These are phyloP conservation scores for Kryptopterus vitreolus DNA, from an alignment of 2,797 vertebrate species.

Conservation along the genomic window DNA sequence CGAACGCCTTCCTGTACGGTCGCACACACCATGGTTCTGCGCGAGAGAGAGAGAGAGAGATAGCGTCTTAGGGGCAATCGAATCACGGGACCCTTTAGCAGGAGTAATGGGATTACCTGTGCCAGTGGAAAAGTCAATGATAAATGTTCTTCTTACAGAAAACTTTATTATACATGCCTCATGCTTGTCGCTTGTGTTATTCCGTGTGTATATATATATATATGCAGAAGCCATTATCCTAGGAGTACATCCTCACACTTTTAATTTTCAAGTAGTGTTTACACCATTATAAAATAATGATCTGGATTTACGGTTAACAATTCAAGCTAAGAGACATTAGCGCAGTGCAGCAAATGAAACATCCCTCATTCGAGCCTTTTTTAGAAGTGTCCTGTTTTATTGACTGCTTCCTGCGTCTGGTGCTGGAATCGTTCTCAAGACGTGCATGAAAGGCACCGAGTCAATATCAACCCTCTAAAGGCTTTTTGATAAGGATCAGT, in stretches of 20 bases:
- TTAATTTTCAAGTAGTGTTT: too few species aligned
- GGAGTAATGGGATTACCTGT: conserved; percentile 52
- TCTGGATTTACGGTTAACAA: too few species aligned
- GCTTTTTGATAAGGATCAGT: not conserved
- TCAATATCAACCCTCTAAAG: not conserved
- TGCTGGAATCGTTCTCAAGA: not conserved
- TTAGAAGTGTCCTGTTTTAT: not conserved
- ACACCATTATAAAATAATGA: too few species aligned
- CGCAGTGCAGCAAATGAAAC: not conserved
- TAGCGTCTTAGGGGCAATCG: conserved; percentile 52
- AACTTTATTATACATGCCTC: not conserved
- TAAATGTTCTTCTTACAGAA: not conserved
- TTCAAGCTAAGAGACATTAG: not conserved
- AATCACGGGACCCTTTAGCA: conserved; percentile 45
- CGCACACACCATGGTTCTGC: conserved; percentile 23
- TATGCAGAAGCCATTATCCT: too few species aligned
- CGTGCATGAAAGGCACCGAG: not conserved
- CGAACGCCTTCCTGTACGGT: conserved; percentile 19
- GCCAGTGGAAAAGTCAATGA: conserved; percentile 49
- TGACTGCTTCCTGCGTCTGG: not conserved
- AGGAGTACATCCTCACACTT: too few species aligned
- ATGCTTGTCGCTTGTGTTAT: too few species aligned
- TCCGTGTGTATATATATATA: too few species aligned
- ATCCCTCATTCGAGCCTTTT: not conserved
- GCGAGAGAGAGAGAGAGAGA: conserved; percentile 35